Evolutionary conservation across 37 sponge, comb jelly and placozoan genomes (phyloP).

Genomic region (Ephydatia muelleri): DNA sequence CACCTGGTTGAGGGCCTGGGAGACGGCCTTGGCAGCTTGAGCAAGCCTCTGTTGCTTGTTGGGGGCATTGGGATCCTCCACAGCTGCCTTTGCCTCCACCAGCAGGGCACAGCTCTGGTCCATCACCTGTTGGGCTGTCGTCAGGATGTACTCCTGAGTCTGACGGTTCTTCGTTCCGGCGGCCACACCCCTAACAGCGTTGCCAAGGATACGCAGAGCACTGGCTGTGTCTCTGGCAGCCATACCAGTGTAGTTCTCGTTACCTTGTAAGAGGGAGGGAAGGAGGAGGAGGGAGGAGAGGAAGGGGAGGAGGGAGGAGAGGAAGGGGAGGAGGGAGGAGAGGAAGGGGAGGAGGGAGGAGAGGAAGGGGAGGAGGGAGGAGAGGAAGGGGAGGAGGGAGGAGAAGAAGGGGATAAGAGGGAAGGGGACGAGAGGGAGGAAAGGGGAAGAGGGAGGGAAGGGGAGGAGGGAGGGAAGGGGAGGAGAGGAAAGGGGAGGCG

Average conservation of each 20-base stretch:
- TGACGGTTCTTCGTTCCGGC: slow-evolving; percentile 75
- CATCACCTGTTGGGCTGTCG: slow-evolving; percentile 84
- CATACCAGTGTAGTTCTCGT: slow-evolving; percentile 98
- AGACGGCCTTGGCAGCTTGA: slow-evolving; percentile 95
- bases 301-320: too few relatives aligned
- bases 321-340: neutral
- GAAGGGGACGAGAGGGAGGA: too few relatives aligned
- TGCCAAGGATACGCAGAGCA: slow-evolving; percentile 78
- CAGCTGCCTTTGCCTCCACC: slow-evolving; percentile 73
- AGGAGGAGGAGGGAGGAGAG: neutral
- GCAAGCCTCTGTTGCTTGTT: slow-evolving; percentile 85
- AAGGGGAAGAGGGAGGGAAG: neutral
- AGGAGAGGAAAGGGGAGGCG: too few relatives aligned
- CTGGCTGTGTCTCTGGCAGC: slow-evolving; percentile 96
- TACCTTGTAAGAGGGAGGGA: slow-evolving; percentile 43
- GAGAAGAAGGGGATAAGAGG: neutral
- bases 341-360: too few relatives aligned
- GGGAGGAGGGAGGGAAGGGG: neutral
- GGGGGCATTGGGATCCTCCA: slow-evolving; percentile 74
- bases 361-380: too few relatives aligned
- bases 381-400: neutral
- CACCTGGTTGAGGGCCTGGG: slow-evolving; percentile 90
- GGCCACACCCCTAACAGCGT: slow-evolving; percentile 90
- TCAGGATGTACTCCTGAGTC: slow-evolving; percentile 87
- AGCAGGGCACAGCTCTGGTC: slow-evolving; percentile 79